Conservation (phyloP, 2,888 invertebrate species). For the Tuta absoluta region DNA sequence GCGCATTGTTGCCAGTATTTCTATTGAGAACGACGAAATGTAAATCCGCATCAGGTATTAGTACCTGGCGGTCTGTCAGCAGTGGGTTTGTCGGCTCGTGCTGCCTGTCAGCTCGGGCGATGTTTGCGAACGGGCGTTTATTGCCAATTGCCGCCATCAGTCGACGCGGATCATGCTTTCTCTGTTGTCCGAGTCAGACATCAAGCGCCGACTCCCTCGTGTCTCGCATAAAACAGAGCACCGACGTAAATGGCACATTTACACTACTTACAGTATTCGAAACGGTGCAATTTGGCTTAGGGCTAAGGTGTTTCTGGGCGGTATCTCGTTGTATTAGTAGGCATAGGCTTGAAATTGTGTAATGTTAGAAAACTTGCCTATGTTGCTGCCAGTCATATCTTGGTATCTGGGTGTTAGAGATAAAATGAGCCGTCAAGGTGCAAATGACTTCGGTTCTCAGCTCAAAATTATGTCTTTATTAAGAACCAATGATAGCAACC, state of each 20-base stretch:
- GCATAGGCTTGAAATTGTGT: constrained; percentile 27
- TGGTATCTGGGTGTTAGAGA: constrained; percentile 17
- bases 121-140: constrained; percentile 3
- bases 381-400: not conserved
- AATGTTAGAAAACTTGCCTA: constrained; percentile 24
- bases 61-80: not conserved
- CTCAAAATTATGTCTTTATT: constrained; percentile 58
- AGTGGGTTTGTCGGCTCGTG: constrained; percentile 8
- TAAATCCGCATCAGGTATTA: not conserved
- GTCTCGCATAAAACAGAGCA: constrained; percentile 34
- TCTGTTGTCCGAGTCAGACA: constrained; percentile 45
- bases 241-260: constrained; percentile 49
- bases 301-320: constrained; percentile 12
- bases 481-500: constrained; percentile 46
- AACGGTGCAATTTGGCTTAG: constrained; percentile 7
- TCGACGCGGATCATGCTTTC: constrained; percentile 49
- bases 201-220: constrained; percentile 38
- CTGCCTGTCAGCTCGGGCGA: not conserved
- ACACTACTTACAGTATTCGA: constrained; percentile 30
- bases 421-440: not conserved
- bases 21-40: constrained; percentile 1
- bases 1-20: not conserved
- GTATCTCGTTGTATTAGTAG: constrained; percentile 4
- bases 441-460: constrained; percentile 37
- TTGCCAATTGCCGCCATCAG: not conserved